These are phyloP conservation scores for Meandrina meandrites DNA, from an alignment of 92 coral and sea anemone species.

Conservation along the genomic window DNA sequence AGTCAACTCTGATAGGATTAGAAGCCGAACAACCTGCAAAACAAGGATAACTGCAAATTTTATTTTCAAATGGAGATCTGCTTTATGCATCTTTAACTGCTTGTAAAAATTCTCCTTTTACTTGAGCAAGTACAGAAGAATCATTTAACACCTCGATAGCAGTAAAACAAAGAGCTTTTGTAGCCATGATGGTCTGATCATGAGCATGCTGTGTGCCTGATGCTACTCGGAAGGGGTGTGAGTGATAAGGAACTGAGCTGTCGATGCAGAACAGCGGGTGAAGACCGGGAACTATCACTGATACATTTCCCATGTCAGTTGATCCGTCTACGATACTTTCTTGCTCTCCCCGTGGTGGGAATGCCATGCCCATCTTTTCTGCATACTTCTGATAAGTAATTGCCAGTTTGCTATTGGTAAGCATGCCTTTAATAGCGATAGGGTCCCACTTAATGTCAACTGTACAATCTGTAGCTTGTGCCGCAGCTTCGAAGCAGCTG, in stretches of 20 bases:
- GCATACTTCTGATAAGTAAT: conserved; percentile 78
- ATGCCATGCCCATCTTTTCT: conserved; percentile 65
- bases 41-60: no score
- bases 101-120: conserved; percentile 63
- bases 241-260: conserved; percentile 67
- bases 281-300: conserved; percentile 81
- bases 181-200: conserved; percentile 70
- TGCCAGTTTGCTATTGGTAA: conserved; percentile 78
- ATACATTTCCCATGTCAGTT: conserved; percentile 96
- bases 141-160: conserved; percentile 75
- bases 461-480: conserved; percentile 76
- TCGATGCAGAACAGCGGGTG: conserved; percentile 77
- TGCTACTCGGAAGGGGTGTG: conserved; percentile 73
- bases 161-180: conserved; percentile 82
- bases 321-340: conserved; percentile 87
- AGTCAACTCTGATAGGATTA: no score
- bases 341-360: conserved; percentile 68
- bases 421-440: conserved; percentile 66
- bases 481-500: conserved; percentile 81
- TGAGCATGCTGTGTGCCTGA: conserved; percentile 86
- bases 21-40: no score
- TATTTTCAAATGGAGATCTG: no score
- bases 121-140: conserved; percentile 52
- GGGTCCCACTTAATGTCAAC: conserved; percentile 75
- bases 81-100: conserved; percentile 27